phyloP scores from a whole-genome alignment of 2,888 invertebrate genomes.

The Hedya salicella region DNA sequence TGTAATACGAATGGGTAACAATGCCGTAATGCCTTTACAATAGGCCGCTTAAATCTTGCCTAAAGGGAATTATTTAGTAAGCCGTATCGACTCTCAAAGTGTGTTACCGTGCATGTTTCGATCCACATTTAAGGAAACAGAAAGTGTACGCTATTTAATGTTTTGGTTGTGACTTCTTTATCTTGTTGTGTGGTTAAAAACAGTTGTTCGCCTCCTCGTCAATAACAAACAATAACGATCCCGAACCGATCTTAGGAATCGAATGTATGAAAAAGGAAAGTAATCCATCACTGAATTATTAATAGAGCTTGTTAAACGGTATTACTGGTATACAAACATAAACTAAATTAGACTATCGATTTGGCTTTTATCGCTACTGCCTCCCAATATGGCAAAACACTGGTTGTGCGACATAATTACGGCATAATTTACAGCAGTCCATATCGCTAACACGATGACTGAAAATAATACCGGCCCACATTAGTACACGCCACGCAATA shows the following conservation, averaged over 20 bases:
- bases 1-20: slow-evolving; percentile 77
- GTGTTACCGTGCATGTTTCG: slow-evolving; percentile 29
- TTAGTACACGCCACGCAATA: slow-evolving; percentile 68
- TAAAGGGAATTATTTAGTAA: slow-evolving; percentile 70
- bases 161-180: neutral
- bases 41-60: slow-evolving; percentile 65
- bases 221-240: neutral
- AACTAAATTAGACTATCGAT: slow-evolving; percentile 55
- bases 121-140: slow-evolving; percentile 16
- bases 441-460: slow-evolving; percentile 76
- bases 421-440: slow-evolving; percentile 71
- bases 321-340: slow-evolving; percentile 1
- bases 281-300: neutral
- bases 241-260: too few relatives aligned
- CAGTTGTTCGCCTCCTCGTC: too few relatives aligned
- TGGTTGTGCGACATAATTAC: slow-evolving; percentile 71
- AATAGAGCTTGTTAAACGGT: neutral
- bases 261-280: neutral
- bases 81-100: slow-evolving; percentile 43
- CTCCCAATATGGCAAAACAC: slow-evolving; percentile 68
- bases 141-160: neutral
- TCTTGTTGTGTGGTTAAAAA: neutral
- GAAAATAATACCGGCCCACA: slow-evolving; percentile 67
- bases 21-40: slow-evolving; percentile 77
- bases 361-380: slow-evolving; percentile 53